A percentile compares a stretch with the other conserved stretches of the same genome.
Evolutionary conservation across 2,113 vertebrate genomes (phyloP).

Genomic region (Oryctolagus cuniculus): mOryCun1.1 NC_091442.1:111640001-111640500

Average conservation of each 20-base stretch:
- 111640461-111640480: fast-evolving
- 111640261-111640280: not conserved
- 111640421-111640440: not conserved
- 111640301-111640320: no score
- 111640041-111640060: not conserved
- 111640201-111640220: not conserved
- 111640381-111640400: fast-evolving
- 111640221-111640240: not conserved
- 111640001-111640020: not conserved
- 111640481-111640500: not conserved
- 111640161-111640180: not conserved
- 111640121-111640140: not conserved
- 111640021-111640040: fast-evolving
- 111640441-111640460: not conserved
- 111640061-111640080: not conserved
- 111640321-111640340: not conserved
- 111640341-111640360: not conserved
- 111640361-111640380: not conserved
- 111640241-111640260: no score
- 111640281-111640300: not conserved
- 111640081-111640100: not conserved
- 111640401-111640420: not conserved
- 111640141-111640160: not conserved
- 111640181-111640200: not conserved
- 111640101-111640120: not conserved